Evolutionary conservation across 2,797 vertebrate species (phyloP).

Genomic region (Orestias chungarensis): DNA sequence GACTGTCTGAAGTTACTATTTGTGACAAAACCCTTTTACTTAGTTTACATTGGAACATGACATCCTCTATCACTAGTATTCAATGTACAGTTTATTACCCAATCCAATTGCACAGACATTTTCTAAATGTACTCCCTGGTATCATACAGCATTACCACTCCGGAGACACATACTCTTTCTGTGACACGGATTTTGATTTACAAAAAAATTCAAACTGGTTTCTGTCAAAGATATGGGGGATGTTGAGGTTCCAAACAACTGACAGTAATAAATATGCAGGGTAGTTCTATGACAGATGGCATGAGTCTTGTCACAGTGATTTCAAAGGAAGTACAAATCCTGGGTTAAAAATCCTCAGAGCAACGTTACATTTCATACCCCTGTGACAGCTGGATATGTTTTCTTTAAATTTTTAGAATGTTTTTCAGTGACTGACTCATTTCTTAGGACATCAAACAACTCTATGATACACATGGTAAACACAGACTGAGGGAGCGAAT

Average conservation of each 20-base stretch:
- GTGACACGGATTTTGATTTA: neutral
- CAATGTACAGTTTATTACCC: neutral
- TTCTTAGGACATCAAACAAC: conserved; percentile 40
- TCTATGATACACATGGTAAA: conserved; percentile 12
- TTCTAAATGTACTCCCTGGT: neutral
- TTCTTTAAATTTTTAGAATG: conserved; percentile 24
- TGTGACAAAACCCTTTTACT: neutral
- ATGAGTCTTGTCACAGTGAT: conserved; percentile 42
- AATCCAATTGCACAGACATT: neutral
- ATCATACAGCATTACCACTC: neutral
- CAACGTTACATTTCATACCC: conserved; percentile 2
- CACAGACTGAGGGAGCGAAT: conserved; percentile 9
- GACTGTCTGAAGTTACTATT: neutral
- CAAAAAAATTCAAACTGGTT: neutral
- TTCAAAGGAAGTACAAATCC: conserved; percentile 51
- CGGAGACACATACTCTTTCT: neutral
- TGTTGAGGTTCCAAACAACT: conserved; percentile 37
- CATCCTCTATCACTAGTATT: neutral
- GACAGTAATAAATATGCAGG: conserved; percentile 23
- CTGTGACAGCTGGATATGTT: conserved; percentile 37
- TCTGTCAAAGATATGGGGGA: conserved; percentile 19
- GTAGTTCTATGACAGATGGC: conserved; percentile 36
- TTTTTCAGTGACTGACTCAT: conserved; percentile 16
- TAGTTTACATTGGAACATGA: neutral
- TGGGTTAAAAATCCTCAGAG: conserved; percentile 26